Conservation (phyloP, 2,888 invertebrate species). For the Chalcosyrphus nemorum region DNA sequence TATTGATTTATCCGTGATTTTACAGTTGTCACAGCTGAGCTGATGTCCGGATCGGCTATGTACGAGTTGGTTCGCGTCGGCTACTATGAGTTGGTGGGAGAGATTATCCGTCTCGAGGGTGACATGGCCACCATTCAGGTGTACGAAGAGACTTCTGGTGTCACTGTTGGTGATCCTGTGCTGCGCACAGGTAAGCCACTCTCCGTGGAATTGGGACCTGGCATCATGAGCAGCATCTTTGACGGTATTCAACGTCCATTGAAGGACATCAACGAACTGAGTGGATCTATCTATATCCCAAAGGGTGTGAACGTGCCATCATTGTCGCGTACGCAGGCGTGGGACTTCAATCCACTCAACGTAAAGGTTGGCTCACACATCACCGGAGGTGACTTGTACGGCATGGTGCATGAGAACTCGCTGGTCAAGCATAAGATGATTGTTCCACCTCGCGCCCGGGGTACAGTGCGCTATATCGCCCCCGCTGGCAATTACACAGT, state of each 20-base stretch:
- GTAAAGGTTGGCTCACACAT: constrained; percentile 96
- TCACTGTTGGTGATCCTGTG: constrained; percentile 99
- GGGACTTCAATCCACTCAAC: constrained; percentile 95
- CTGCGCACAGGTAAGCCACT: constrained; percentile 98
- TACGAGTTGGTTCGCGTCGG: constrained; percentile 99
- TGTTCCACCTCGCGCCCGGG: constrained; percentile 96
- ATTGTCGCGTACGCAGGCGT: constrained; percentile 89
- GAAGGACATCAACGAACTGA: constrained; percentile 95
- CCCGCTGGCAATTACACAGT: constrained; percentile 96
- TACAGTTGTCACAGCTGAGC: constrained; percentile 98
- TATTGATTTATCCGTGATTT: constrained; percentile 18
- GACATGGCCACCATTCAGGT: constrained; percentile 99
- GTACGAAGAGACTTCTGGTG: constrained; percentile 97
- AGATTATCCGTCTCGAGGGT: constrained; percentile 99
- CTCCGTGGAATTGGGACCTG: constrained; percentile 99
- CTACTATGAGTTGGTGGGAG: constrained; percentile 98
- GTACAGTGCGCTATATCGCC: constrained; percentile 97
- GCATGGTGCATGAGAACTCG: constrained; percentile 97
- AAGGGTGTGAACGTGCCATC: constrained; percentile 98
- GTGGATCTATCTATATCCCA: constrained; percentile 98
- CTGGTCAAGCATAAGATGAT: constrained; percentile 98
- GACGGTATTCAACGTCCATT: constrained; percentile 99
- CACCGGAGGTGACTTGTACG: constrained; percentile 98
- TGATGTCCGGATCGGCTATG: constrained; percentile 99
- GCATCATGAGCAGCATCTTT: constrained; percentile 99